phyloP scores from a whole-genome alignment of 2,888 invertebrate genomes.

The Trilocha varians region DNA sequence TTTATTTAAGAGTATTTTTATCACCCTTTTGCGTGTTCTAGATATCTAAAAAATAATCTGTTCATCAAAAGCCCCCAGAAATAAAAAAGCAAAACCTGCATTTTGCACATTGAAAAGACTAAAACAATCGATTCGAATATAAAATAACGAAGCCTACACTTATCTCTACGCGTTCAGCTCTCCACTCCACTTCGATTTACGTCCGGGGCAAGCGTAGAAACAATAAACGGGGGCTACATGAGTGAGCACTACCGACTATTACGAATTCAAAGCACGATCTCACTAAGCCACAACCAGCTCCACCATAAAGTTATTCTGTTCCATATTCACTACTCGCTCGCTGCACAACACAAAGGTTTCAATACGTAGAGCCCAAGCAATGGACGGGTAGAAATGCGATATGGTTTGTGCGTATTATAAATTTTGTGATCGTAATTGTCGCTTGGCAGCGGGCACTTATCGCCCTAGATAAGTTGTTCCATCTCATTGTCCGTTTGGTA shows the following conservation, averaged over 20 bases:
- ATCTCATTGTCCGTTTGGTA: constrained; percentile 63
- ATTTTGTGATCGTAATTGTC: constrained; percentile 51
- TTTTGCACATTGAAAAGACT: too few relatives aligned
- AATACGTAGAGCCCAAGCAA: not conserved
- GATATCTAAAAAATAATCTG: too few relatives aligned
- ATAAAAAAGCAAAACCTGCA: too few relatives aligned
- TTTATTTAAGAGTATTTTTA: too few relatives aligned
- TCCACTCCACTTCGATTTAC: constrained; percentile 8
- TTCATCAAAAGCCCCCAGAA: too few relatives aligned
- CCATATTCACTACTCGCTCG: constrained; percentile 3
- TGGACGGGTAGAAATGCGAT: not conserved
- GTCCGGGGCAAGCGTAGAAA: constrained; percentile 29
- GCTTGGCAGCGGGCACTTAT: constrained; percentile 55
- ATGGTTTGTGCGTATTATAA: not conserved
- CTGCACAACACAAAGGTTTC: constrained; percentile 1
- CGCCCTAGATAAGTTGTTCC: constrained; percentile 67
- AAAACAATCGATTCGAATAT: too few relatives aligned
- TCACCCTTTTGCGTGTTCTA: too few relatives aligned
- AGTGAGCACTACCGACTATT: constrained; percentile 65
- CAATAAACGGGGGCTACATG: constrained; percentile 55
- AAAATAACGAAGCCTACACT: constrained; percentile 15
- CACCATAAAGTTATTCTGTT: not conserved
- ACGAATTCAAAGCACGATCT: constrained; percentile 60
- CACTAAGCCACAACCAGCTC: constrained; percentile 14
- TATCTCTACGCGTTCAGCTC: constrained; percentile 6